Conservation (phyloP, 2,797 vertebrate genomes). For the Esox lucius region DNA sequence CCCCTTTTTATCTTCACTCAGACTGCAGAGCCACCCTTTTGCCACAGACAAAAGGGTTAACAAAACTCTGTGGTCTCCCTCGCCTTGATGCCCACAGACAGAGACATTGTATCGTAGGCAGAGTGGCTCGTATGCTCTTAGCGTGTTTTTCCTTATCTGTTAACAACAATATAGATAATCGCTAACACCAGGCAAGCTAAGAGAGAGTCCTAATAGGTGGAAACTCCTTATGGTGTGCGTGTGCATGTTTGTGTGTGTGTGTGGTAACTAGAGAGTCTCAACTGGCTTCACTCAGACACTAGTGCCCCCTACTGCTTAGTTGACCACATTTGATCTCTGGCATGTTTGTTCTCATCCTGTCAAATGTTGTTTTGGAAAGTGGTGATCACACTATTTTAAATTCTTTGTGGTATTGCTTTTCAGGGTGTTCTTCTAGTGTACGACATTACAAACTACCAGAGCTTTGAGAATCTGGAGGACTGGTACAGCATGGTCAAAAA, state of each 20-base stretch:
- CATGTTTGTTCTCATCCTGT: conserved; percentile 9
- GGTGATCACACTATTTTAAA: conserved; percentile 35
- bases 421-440: conserved; percentile 97
- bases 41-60: background rate
- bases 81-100: too few species aligned
- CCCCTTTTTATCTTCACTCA: too few species aligned
- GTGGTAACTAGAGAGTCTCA: conserved; percentile 45
- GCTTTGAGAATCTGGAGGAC: conserved; percentile 98
- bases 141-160: background rate
- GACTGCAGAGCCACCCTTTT: too few species aligned
- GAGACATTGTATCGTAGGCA: too few species aligned
- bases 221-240: conserved; percentile 15
- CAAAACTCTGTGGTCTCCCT: background rate
- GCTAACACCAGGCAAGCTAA: background rate
- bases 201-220: background rate
- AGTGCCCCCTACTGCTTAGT: conserved; percentile 75
- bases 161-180: conserved; percentile 5
- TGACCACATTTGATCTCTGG: conserved; percentile 16
- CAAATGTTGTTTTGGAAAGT: background rate
- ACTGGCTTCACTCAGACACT: conserved; percentile 24
- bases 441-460: conserved; percentile 96
- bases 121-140: background rate
- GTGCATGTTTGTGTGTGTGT: conserved; percentile 17
- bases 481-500: conserved; percentile 94
- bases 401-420: conserved; percentile 10